A percentile compares a stretch with the other conserved stretches of the same genome.
phyloP scores from a whole-genome alignment of 2,888 invertebrate genomes.

The Dichetophora obliterata region DNA sequence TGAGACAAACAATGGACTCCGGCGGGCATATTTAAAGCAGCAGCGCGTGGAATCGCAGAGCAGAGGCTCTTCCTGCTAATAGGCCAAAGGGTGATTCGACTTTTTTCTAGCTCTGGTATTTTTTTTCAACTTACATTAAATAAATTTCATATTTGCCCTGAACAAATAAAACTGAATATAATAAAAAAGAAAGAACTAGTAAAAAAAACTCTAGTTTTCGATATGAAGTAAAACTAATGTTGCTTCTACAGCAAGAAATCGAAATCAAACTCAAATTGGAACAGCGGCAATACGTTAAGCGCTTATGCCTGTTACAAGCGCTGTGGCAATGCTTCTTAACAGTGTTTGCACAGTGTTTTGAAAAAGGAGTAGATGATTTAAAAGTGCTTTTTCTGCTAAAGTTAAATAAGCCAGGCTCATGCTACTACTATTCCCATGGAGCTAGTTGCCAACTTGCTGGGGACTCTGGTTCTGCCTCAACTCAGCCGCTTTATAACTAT shows the following conservation, averaged over 20 bases:
- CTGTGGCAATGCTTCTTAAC: not conserved
- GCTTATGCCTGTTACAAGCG: not conserved
- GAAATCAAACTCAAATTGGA: constrained; percentile 17
- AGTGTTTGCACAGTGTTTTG: not conserved
- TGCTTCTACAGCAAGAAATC: constrained; percentile 3
- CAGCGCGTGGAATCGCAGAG: not conserved
- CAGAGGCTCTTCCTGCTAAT: not conserved
- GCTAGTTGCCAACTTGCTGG: no score
- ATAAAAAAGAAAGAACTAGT: no score
- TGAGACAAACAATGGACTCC: not conserved
- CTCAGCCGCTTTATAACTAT: not conserved
- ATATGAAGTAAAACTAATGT: not conserved
- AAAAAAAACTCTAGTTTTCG: not conserved
- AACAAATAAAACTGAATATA: constrained; percentile 4
- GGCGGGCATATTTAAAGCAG: not conserved
- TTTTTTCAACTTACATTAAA: not conserved
- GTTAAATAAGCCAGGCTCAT: no score
- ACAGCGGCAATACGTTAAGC: not conserved
- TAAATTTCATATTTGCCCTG: constrained; percentile 31
- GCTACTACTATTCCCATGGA: no score
- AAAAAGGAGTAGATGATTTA: not conserved
- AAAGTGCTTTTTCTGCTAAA: no score
- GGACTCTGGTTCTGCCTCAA: not conserved
- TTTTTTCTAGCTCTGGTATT: constrained; percentile 1
- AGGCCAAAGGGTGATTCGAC: not conserved